These are phyloP conservation scores for Saxicola maurus DNA, from an alignment of 2,797 vertebrate species.

Conservation along the genomic window DNA sequence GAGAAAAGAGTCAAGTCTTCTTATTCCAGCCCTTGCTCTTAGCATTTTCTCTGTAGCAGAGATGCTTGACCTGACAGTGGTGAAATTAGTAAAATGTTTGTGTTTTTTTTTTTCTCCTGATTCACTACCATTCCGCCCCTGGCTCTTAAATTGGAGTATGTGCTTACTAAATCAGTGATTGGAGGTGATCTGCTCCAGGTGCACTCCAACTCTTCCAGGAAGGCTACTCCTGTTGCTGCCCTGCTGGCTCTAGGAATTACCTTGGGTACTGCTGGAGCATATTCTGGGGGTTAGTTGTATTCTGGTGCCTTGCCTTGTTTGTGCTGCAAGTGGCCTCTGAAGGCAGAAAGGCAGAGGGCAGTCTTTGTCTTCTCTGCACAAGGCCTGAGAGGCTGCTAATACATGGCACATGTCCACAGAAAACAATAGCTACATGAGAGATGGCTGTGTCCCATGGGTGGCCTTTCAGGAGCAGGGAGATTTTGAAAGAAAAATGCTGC, in stretches of 20 bases:
- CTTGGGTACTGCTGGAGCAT: background rate
- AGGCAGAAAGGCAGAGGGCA: conserved; percentile 59
- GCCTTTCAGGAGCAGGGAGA: conserved; percentile 54
- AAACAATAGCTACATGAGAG: conserved; percentile 58
- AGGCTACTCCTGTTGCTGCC: rapidly evolving
- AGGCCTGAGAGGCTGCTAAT: background rate
- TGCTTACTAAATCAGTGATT: background rate
- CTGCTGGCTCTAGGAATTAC: background rate
- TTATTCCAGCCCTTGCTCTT: background rate
- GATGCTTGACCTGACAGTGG: background rate
- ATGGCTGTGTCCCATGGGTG: conserved; percentile 61
- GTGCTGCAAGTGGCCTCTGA: background rate
- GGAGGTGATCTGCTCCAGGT: background rate
- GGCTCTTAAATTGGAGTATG: background rate
- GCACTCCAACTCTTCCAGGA: background rate
- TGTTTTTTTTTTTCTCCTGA: background rate
- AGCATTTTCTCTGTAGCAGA: rapidly evolving
- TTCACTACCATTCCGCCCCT: background rate
- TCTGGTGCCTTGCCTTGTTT: background rate
- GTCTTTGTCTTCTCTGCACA: background rate
- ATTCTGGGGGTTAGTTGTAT: rapidly evolving
- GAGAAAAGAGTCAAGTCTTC: background rate
- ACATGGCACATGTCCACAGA: conserved; percentile 17
- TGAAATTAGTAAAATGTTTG: rapidly evolving
- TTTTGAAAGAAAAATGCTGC: conserved; percentile 37